Base-by-base conservation (phyloP, 2,797 vertebrate genomes). In the Chaenodraco wilsoni region DNA sequence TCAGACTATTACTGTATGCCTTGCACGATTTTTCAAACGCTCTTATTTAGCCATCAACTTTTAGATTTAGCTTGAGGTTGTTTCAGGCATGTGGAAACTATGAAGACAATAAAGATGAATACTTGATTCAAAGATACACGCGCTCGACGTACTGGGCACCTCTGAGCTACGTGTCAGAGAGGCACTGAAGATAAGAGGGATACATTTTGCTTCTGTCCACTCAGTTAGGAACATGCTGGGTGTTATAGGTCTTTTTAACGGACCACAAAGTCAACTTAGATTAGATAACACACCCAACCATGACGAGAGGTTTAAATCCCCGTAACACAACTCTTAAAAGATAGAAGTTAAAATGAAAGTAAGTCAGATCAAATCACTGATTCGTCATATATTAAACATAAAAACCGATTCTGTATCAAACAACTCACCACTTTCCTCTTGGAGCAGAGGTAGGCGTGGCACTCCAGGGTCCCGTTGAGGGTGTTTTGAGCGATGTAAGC, bases 401-500 rank as follows among this genome's bases (percentile, higher is more conserved):
- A 57, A 27, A 12, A 6, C 0, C 12, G 33, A 66, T 31, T 8
- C 14, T 54, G n/a, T 64, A 16, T 63, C 41, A 66, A 46, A 57
- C 19, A 43, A 75, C 97, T 95, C 87, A 98, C 98, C 96, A 96
- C 94, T 94, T 98, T 99, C 82, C 95, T 93, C 80, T 98, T 99
- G 90, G 95, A 88, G 90, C 97, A 98, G 56, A 98, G 95, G 93
- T 97, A 98, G 76, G 97, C 98, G 0, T 99, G 97, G 70, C 98
- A 99, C 90, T 98, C 97, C 57, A 99, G 94, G 12, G 92, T 97
- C 90, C 98, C 97, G 0, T 90, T 98, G 51, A 95, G 91, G 81
- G 95, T 96, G 92, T 95, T 98, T 90, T 99, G 97, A 51, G 96
- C 95, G 3, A 99, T 98, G 87, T 97, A 99, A 17, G 98, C 97